These are phyloP conservation scores for Pipistrellus pipistrellus DNA, from an alignment of 2,797 vertebrate genomes.

Conservation along the genomic window DNA sequence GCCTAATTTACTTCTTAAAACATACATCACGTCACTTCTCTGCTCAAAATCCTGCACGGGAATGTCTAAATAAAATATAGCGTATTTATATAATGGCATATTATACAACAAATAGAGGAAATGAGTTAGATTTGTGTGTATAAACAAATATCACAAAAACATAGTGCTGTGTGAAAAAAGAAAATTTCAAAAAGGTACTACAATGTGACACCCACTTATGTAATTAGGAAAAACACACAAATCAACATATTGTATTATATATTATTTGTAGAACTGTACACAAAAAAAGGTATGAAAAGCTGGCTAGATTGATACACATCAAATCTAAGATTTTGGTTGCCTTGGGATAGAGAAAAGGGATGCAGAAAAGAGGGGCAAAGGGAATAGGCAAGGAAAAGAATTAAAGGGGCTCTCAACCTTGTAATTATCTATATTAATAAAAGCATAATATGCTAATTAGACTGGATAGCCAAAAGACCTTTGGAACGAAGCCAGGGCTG, in stretches of 20 bases:
- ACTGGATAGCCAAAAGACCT: too few species aligned
- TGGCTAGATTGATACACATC: not conserved
- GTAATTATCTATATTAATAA: not conserved
- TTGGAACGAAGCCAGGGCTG: too few species aligned
- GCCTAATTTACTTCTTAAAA: not conserved
- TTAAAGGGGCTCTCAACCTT: not conserved
- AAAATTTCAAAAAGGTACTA: not conserved
- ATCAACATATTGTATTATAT: slow-evolving; percentile 21
- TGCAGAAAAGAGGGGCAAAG: not conserved
- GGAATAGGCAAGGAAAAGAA: not conserved
- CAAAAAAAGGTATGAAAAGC: slow-evolving; percentile 17
- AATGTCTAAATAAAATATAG: not conserved
- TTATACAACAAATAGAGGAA: not conserved
- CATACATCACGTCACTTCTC: not conserved
- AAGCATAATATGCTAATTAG: too few species aligned
- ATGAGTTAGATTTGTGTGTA: not conserved
- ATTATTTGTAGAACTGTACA: not conserved
- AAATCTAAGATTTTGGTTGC: not conserved
- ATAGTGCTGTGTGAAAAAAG: not conserved
- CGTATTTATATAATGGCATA: not conserved
- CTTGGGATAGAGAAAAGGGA: not conserved
- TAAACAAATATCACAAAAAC: not conserved
- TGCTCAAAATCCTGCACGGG: not conserved
- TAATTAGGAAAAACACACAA: not conserved
- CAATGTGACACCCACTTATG: not conserved